Base-by-base conservation (phyloP, 2,797 vertebrate genomes). In the Sparus aurata region DNA sequence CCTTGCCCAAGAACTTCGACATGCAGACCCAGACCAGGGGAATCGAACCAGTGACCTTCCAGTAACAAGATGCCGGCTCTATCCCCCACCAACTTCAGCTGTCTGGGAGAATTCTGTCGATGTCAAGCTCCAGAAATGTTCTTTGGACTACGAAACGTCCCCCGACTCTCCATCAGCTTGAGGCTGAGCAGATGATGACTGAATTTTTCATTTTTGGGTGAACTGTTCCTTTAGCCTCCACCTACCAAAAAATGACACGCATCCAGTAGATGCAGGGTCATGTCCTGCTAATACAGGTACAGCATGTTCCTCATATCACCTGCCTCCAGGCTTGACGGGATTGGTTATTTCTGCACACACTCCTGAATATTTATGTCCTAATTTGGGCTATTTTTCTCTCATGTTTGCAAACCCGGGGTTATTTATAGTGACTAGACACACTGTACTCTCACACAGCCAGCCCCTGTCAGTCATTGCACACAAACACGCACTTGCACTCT, bases 401-500 rank as follows among this genome's bases (percentile, higher is more conserved):
- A 59, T 88, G 65, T 93, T 89, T 87, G 91, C 68, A 77, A 84
- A 79, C 25, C 63, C 9, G 46, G 23, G 62, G 64, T 82, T 92
- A 91, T 91, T 93, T 90, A 89, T 89, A 89, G 89, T 61, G 66
- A 68, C 72, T 45, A 79, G 74, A 90, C 77, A 84, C 59, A 82
- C 84, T 84, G 84, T 85, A 65, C 87, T 75, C 72, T 75, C 79
- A 76, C 76, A 81, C 75, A 85, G 73, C 63, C 25, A 53, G 75
- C 79, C 71, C 74, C 80, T 70, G 30, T 65, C 57, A 85, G 78
- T 70, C 88, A 91, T 75, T 80, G 74, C 55, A 76, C 75, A 69
- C 66, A 61, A 65, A 46, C 58, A 72, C 77, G 73, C 63, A n/a
- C 79, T 49, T 53, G 38, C 69, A 62, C 77, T 55, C 73, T 80